A percentile compares a stretch with the other conserved stretches of the same genome.
Evolutionary conservation across 2,888 invertebrate genomes (phyloP).

Genomic region (Agonopterix alstromeriana): DNA sequence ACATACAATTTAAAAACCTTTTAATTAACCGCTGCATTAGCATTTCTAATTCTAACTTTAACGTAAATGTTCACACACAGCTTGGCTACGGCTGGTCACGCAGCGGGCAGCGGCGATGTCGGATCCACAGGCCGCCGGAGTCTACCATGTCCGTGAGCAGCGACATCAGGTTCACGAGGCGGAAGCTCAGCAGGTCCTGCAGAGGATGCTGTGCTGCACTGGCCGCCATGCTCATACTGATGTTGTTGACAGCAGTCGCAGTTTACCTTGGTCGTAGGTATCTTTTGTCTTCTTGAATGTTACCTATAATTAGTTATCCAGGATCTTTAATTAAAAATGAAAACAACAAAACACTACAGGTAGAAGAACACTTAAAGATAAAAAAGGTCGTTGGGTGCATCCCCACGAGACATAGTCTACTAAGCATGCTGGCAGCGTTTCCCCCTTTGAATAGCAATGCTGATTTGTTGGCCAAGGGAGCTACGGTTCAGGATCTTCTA

Average conservation of each 20-base stretch:
- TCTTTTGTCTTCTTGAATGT: background rate
- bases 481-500: too few species aligned
- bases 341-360: too few species aligned
- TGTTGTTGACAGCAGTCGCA: slow-evolving; percentile 78
- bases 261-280: slow-evolving; percentile 80
- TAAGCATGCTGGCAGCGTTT: too few species aligned
- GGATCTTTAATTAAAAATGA: too few species aligned
- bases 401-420: too few species aligned
- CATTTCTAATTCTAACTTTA: background rate
- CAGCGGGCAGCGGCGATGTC: slow-evolving; percentile 49
- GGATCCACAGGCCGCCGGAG: slow-evolving; percentile 77
- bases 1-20: too few species aligned
- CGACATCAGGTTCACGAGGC: slow-evolving; percentile 91
- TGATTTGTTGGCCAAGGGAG: too few species aligned
- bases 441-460: too few species aligned
- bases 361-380: too few species aligned
- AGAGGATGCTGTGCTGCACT: slow-evolving; percentile 92
- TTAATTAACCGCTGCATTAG: background rate
- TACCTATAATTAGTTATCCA: too few species aligned
- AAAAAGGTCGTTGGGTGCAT: too few species aligned
- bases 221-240: slow-evolving; percentile 87
- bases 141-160: slow-evolving; percentile 91
- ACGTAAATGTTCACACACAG: slow-evolving; percentile 20
- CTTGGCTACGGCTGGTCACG: slow-evolving; percentile 65
- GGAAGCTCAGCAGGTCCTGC: slow-evolving; percentile 89